These are phyloP conservation scores for Salvelinus fontinalis DNA, from an alignment of 2,113 vertebrate species.

Conservation along the genomic window DNA sequence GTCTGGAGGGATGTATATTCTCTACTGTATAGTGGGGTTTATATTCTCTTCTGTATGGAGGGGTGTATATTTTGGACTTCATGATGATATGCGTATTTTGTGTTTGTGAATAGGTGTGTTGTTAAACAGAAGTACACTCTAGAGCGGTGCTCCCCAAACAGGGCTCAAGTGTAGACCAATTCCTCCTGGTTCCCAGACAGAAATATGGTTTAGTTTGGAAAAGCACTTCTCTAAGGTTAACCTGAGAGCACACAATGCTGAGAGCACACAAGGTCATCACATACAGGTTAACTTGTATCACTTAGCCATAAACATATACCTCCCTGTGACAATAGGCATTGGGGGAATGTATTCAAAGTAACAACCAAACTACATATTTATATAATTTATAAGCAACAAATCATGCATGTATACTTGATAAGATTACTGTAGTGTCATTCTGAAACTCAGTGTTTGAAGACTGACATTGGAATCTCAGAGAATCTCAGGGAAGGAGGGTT, in stretches of 20 bases:
- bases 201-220: constrained; percentile 23
- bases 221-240: not conserved
- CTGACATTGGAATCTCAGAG: constrained; percentile 40
- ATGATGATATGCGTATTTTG: not conserved
- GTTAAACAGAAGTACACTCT: not conserved
- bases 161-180: too few species aligned
- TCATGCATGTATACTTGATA: not conserved
- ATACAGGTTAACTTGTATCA: constrained; percentile 3
- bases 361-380: not conserved
- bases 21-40: too few species aligned
- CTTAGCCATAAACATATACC: constrained; percentile 47
- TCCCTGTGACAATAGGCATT: constrained; percentile 11
- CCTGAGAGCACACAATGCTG: not conserved
- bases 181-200: not conserved
- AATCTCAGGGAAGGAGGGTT: constrained; percentile 2
- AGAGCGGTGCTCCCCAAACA: too few species aligned
- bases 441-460: not conserved
- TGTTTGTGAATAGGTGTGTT: constrained; percentile 2
- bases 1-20: too few species aligned
- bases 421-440: not conserved
- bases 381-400: too few species aligned
- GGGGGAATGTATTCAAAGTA: constrained; percentile 8
- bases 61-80: constrained; percentile 11
- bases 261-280: constrained; percentile 27
- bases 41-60: not conserved